Evolutionary conservation across 1,140 invertebrate genomes (phyloP), one percentile per base, ranked within the genome.

Genomic region (Zaprionus africanus): DNA sequence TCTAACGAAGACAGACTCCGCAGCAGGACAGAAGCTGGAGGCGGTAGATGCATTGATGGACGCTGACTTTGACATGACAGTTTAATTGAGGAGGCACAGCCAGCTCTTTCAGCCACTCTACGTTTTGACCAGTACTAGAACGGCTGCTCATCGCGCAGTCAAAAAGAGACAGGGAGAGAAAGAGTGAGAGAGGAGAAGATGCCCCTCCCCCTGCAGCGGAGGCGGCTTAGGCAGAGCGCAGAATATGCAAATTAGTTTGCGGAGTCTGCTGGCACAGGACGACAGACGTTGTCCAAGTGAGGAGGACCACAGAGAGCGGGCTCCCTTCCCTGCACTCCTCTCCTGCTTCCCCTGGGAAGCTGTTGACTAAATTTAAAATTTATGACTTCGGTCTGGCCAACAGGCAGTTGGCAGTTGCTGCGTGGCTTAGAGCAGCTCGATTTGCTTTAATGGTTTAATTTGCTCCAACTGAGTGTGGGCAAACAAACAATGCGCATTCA

Each of bases 41-140:
- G 22, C 41, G 58, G 56, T 74, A 66, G 62, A 24, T 24, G 61
- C 79, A 79, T 82, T 77, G 82, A 86, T 63, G 65, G 79, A 79
- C 65, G 17, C 74, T 81, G 84, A 78, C 81, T 88, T 87, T 88
- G 84, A 87, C 84, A 84, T 88, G 84, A 81, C 84, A 88, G 85
- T 84, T 88, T 81, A 88, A 88, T 88, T 90, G 84, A 81, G 81
- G 75, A 78, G 76, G 41, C 41, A 46, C n/a, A 17, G 41, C 41
- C 64, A 79, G 77, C 17, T 36, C 2, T 7, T 28, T 3, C n/a
- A 17, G 41, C n/a, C 6, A n/a, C 7, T 15, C n/a, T 5, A 15
- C 38, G 38, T 46, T 46, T 46, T 46, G 41, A 46, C 41, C 41
- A 38, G 12, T 26, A 56, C 13, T 26, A 56, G 59, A 36, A 26